These are phyloP conservation scores for Nebria brevicollis DNA, from an alignment of 2,888 invertebrate genomes.

Conservation along the genomic window DNA sequence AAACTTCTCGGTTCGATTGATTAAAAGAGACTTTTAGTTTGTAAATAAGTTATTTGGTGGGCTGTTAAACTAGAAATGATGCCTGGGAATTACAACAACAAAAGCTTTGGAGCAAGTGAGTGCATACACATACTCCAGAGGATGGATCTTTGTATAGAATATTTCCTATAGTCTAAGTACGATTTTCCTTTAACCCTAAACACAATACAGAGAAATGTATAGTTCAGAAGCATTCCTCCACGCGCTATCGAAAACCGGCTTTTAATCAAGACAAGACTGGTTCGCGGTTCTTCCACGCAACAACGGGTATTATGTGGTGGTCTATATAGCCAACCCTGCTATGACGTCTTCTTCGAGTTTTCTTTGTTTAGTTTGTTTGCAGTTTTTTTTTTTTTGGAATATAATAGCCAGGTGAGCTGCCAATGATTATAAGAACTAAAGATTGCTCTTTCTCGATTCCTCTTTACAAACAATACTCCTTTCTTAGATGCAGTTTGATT, in stretches of 20 bases:
- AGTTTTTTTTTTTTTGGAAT: neutral
- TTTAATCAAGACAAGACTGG: conserved; percentile 29
- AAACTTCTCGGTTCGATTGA: conserved; percentile 21
- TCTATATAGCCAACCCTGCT: neutral
- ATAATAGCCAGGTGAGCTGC: neutral
- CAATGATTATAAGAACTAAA: neutral
- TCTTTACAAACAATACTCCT: neutral
- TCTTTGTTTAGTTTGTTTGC: neutral
- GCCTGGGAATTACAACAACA: conserved; percentile 19
- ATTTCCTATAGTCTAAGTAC: neutral
- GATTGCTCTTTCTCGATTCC: neutral
- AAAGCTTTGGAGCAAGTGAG: conserved; percentile 15
- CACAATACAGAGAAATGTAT: neutral
- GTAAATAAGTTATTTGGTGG: conserved; percentile 37
- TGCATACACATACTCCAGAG: neutral
- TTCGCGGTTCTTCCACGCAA: neutral
- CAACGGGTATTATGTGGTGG: conserved; percentile 14
- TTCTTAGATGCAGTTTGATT: neutral
- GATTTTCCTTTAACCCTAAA: neutral
- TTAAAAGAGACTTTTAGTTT: conserved; percentile 8
- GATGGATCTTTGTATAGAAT: neutral
- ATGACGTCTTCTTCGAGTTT: neutral
- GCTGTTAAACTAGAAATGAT: conserved; percentile 41
- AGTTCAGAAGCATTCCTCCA: neutral
- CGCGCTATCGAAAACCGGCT: conserved; percentile 9